Base-by-base conservation (phyloP, 2,113 vertebrate genomes). In the Odocoileus hemionus region DNA sequence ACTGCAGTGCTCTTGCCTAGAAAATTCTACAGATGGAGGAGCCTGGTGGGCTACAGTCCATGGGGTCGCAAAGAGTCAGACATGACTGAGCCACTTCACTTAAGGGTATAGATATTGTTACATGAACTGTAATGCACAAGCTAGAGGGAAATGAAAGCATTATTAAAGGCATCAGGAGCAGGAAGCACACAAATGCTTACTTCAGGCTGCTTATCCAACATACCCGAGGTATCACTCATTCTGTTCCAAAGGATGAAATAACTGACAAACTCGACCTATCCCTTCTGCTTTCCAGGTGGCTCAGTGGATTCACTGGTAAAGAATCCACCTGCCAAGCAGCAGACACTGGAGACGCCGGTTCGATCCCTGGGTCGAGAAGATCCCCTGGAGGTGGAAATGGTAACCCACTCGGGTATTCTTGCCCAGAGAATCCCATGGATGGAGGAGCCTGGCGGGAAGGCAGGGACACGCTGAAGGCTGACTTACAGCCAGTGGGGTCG, bases 341-440 rank as follows among this genome's bases (percentile, higher is more conserved):
- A 43, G 12, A 76, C 0, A 6, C 36, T 43, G 39, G 70, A 26
- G 70, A 26, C 0, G 1, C 70, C 0, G 1, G 36, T 43, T 76
- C 1, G 6, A 43, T 26, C 12, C 70, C 39, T 76, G 70, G 70
- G 70, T 43, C 6, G 13, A 12, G 23, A 43, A 76, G 70, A 76
- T 26, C 23, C 19, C 36, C 36, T 25, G 36, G 21, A 25, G 21
- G 70, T 43, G 21, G 70, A 39, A 23, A 25, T 25, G 70, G 70
- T 39, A 74, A 17, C 70, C 36, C 70, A 43, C 36, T 76, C 6
- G 0, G 36, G 70, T 14, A 76, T 76, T 76, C 12, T 26, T 76
- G 36, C 70, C 36, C 0, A 0, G 36, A 76, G 67, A 76, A 26
- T 76, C 36, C 39, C 70, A 76, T 3, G 70, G 70, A 26, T 0